These are phyloP conservation scores for Microplitis deprimator DNA, from an alignment of 2,888 invertebrate species.

Conservation along the genomic window DNA sequence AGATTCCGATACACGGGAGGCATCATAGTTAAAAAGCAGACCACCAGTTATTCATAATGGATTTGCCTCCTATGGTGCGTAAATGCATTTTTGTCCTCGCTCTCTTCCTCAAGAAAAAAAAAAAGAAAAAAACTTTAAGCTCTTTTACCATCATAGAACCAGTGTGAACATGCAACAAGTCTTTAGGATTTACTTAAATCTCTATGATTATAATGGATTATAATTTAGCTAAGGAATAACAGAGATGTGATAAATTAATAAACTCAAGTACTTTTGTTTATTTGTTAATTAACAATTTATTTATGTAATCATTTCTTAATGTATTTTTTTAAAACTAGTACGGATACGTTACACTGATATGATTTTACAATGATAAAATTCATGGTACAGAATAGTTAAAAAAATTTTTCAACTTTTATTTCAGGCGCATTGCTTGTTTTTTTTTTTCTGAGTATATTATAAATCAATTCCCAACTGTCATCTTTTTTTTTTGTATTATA, in stretches of 20 bases:
- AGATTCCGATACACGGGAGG: too few species aligned
- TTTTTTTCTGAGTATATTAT: neutral
- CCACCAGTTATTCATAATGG: too few species aligned
- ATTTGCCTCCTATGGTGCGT: too few species aligned
- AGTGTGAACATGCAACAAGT: too few species aligned
- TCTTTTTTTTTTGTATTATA: neutral
- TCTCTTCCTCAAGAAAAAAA: too few species aligned
- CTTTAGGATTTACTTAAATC: too few species aligned
- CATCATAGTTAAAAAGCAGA: too few species aligned
- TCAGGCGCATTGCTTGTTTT: neutral
- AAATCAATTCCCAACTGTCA: neutral
- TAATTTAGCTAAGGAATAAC: too few species aligned
- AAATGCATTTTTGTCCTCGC: too few species aligned
- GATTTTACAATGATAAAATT: conserved; percentile 47
- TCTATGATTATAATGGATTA: too few species aligned
- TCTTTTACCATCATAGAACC: too few species aligned
- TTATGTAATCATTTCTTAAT: conserved; percentile 61
- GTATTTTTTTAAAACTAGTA: conserved; percentile 51
- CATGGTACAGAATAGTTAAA: conserved; percentile 16
- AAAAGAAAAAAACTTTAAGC: too few species aligned
- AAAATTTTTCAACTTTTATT: neutral
- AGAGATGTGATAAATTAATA: neutral
- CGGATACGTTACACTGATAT: conserved; percentile 62
- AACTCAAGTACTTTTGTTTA: neutral
- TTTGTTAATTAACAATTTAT: conserved; percentile 61